Conservation (phyloP, 2,113 vertebrate species). For the Syrrhaptes paradoxus region DNA sequence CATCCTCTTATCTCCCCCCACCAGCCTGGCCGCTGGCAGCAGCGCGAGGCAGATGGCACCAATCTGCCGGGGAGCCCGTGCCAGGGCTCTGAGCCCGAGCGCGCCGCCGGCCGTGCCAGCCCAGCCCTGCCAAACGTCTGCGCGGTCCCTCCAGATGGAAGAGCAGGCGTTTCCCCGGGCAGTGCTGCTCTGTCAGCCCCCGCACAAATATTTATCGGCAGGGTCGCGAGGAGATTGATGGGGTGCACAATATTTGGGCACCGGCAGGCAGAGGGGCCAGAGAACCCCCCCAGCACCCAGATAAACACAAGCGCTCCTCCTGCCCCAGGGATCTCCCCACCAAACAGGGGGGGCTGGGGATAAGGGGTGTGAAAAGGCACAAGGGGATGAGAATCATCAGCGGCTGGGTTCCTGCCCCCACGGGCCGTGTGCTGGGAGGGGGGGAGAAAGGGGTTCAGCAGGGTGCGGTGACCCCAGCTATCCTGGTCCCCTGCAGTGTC, state of each 20-base stretch:
- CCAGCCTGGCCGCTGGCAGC: constrained; percentile 26
- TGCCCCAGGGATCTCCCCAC: neutral
- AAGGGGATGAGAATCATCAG: neutral
- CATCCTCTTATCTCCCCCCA: constrained; percentile 39
- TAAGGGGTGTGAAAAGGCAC: neutral
- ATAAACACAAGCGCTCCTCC: neutral
- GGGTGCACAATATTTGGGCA: constrained; percentile 1
- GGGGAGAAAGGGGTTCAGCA: neutral
- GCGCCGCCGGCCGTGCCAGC: constrained; percentile 7
- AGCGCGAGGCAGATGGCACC: constrained; percentile 71
- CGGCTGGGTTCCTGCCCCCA: neutral
- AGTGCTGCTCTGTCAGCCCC: neutral
- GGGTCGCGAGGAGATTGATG: neutral
- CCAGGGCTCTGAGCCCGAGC: constrained; percentile 53
- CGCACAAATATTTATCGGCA: constrained; percentile 1
- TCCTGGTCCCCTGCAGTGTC: neutral
- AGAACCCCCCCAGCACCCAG: neutral
- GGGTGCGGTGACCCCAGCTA: neutral
- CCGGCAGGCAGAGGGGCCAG: neutral
- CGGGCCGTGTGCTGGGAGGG: neutral
- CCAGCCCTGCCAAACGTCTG: constrained; percentile 27
- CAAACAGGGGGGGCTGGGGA: fast-evolving
- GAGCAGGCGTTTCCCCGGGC: neutral
- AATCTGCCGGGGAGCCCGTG: constrained; percentile 64
- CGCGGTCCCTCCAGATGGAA: constrained; percentile 26